Conservation (phyloP, 2,113 vertebrate genomes). For the Motacilla alba region DNA sequence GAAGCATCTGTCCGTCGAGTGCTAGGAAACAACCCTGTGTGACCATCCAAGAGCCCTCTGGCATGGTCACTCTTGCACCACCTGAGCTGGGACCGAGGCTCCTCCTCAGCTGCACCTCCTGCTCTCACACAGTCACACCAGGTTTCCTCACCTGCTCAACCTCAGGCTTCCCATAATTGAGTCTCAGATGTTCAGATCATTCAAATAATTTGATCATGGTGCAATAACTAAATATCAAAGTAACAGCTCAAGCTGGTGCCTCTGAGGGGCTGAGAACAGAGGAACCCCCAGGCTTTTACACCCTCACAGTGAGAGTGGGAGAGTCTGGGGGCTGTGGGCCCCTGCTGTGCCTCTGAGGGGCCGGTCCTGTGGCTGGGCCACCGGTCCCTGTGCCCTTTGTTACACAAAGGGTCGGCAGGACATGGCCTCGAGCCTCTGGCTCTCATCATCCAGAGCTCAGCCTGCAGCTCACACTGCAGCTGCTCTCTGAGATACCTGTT, state of each 20-base stretch:
- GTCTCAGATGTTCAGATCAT: not conserved
- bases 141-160: not conserved
- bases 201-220: not conserved
- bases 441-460: not conserved
- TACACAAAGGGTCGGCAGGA: accelerated
- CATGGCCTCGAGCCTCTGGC: accelerated
- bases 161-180: not conserved
- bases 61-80: accelerated
- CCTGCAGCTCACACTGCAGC: not conserved
- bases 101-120: no score
- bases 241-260: not conserved
- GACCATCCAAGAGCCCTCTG: not conserved
- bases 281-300: not conserved
- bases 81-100: accelerated
- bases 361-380: no score
- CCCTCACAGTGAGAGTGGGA: accelerated
- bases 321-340: not conserved
- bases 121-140: not conserved
- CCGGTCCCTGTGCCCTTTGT: not conserved
- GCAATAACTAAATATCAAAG: not conserved
- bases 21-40: not conserved
- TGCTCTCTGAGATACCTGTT: not conserved
- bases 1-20: not conserved
- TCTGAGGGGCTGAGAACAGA: not conserved
- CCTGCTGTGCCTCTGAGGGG: not conserved